Base-by-base conservation (phyloP, 2,113 vertebrate species). In the Fulica atra region DNA sequence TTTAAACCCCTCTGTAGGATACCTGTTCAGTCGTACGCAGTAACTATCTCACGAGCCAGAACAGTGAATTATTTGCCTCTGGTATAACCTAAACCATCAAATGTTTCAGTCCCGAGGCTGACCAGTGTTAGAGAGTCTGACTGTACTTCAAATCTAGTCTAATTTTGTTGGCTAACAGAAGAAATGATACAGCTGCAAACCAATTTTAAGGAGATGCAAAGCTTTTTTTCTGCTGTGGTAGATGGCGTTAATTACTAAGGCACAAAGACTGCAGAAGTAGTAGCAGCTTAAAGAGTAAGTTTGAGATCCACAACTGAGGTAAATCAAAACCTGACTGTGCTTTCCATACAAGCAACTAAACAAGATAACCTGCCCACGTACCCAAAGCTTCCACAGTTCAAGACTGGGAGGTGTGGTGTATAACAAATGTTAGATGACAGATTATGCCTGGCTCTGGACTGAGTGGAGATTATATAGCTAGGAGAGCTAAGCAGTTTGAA, bases 281-380 rank as follows among this genome's bases (percentile, higher is more conserved):
- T 24, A 81, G 74, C 59, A 91, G 61, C 33, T 54, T 44, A 76
- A 88, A 70, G 36, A 86, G 76, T 5, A 10, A 2, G 9, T 70
- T 70, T 72, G 65, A 89, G 24, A 84, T 65, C 40, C 77, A 35
- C 33, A 81, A 5, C n/a, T 54, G 68, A 63, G 50, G 72, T 60
- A 86, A 46, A 95, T 86, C 36, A 65, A 92, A 92, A 64, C 16
- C 77, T 93, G 61, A 80, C 4, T 80, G 29, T 86, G 73, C 61
- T 92, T 95, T 89, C 73, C 93, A 53, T 31, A 48, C 21, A 81
- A 66, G 84, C 66, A 92, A 93, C 63, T 59, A 69, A 87, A 73
- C 53, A 85, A 76, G 54, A 28, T 93, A 68, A 76, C 64, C 72
- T 61, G 65, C 48, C 61, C 20, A 17, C 36, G 71, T 56, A 87